Evolutionary conservation across 2,888 invertebrate genomes (phyloP).

Genomic region (Ophonus ardosiacus): DNA sequence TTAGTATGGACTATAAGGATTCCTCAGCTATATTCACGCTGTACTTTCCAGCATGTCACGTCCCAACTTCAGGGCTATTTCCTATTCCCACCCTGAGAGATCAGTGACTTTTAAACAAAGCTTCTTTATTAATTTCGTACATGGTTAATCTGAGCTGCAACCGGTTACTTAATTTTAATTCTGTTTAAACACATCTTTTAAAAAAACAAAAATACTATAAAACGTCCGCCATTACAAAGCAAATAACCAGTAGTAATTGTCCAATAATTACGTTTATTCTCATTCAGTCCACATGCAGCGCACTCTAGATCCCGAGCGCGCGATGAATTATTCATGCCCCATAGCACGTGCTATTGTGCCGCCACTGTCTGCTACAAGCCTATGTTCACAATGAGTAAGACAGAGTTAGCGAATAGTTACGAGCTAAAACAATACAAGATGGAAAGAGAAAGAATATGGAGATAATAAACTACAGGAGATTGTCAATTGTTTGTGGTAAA

Average conservation of each 20-base stretch:
- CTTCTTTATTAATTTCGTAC: too few species aligned
- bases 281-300: slow-evolving; percentile 3
- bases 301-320: neutral
- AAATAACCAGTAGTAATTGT: slow-evolving; percentile 53
- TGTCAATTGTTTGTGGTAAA: slow-evolving; percentile 31
- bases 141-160: too few species aligned
- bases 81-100: too few species aligned
- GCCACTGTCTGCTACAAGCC: slow-evolving; percentile 10
- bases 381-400: neutral
- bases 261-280: slow-evolving; percentile 49
- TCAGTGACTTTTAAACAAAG: too few species aligned
- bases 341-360: slow-evolving; percentile 20
- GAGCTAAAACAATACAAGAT: neutral
- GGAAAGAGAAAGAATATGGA: neutral
- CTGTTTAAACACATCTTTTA: neutral
- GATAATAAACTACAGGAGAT: slow-evolving; percentile 19
- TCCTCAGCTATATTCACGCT: too few species aligned
- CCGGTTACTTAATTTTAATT: neutral
- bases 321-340: slow-evolving; percentile 20
- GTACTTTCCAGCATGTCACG: too few species aligned
- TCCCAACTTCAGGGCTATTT: too few species aligned
- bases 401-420: neutral
- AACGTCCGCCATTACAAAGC: slow-evolving; percentile 1
- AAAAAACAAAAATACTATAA: neutral
- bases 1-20: too few species aligned